Percentiles rank a stretch among this genome's conserved stretches.
phyloP scores from a whole-genome alignment of 2,888 invertebrate genomes.

The Drosophila mettleri region DNA sequence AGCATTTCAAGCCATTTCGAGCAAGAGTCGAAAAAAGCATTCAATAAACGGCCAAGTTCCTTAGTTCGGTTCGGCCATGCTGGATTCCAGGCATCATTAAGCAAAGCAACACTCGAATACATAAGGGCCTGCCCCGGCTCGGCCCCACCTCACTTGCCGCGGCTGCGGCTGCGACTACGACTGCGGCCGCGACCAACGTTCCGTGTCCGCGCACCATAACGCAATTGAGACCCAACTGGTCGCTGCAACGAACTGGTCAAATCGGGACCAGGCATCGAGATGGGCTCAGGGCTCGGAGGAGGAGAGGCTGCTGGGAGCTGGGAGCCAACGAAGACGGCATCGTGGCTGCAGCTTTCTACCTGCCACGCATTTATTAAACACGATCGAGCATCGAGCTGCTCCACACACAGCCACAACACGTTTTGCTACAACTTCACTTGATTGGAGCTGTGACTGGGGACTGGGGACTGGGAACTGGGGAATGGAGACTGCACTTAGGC shows the following conservation, averaged over 20 bases:
- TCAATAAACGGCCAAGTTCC: slow-evolving; percentile 59
- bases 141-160: not conserved
- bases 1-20: slow-evolving; percentile 39
- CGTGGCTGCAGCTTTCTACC: slow-evolving; percentile 63
- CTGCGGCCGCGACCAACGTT: not conserved
- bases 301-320: slow-evolving; percentile 8
- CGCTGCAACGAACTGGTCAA: slow-evolving; percentile 54
- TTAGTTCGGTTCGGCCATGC: slow-evolving; percentile 78
- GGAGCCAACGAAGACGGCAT: slow-evolving; percentile 18
- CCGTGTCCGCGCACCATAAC: slow-evolving; percentile 14
- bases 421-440: slow-evolving; percentile 77
- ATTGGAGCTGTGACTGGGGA: slow-evolving; percentile 55
- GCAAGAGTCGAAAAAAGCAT: slow-evolving; percentile 38
- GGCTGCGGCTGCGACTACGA: not conserved
- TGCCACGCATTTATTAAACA: slow-evolving; percentile 80
- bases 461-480: slow-evolving; percentile 31
- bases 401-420: slow-evolving; percentile 57
- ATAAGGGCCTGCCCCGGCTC: slow-evolving; percentile 55
- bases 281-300: slow-evolving; percentile 22
- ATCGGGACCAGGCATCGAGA: slow-evolving; percentile 35
- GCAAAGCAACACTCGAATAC: slow-evolving; percentile 69
- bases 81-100: slow-evolving; percentile 82
- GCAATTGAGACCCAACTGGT: slow-evolving; percentile 62
- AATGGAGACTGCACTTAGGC: slow-evolving; percentile 43
- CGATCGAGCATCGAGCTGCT: slow-evolving; percentile 44